A percentile compares a stretch with the other conserved stretches of the same genome.
Evolutionary conservation across 2,888 invertebrate species (phyloP).

Genomic region (Monoplex corrugatus): DNA sequence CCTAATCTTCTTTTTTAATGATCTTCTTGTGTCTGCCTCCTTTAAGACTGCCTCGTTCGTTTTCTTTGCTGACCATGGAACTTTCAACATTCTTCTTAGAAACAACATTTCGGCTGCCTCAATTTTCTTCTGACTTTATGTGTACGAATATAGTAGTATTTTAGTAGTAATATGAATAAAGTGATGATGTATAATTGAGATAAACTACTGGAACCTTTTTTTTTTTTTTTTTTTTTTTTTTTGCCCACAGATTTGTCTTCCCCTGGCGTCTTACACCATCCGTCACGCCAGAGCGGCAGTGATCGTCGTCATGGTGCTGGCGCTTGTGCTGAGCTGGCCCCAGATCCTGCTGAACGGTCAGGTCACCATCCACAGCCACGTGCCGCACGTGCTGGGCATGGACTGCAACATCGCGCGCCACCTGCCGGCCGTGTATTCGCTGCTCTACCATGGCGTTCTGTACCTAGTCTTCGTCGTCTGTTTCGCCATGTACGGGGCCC

Average conservation of each 20-base stretch:
- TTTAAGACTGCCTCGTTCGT: no score
- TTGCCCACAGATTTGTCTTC: conserved; percentile 36
- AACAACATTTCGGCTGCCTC: no score
- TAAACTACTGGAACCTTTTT: no score
- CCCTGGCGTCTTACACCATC: conserved; percentile 23
- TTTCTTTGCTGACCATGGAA: no score
- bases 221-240: background rate
- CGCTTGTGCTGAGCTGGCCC: conserved; percentile 30
- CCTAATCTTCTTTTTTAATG: no score
- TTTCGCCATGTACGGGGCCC: conserved; percentile 31
- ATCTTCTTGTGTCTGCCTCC: no score
- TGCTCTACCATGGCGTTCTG: conserved; percentile 31
- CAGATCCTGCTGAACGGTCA: conserved; percentile 40
- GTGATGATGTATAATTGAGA: no score
- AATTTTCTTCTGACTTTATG: no score
- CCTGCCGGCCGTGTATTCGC: conserved; percentile 30
- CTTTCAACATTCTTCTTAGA: no score
- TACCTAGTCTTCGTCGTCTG: conserved; percentile 36
- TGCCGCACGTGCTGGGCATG: conserved; percentile 41
- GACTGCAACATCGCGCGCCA: conserved; percentile 41
- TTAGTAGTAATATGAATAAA: no score
- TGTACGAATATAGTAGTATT: no score
- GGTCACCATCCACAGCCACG: conserved; percentile 43
- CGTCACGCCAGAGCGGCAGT: conserved; percentile 28
- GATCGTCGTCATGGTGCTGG: background rate